A percentile compares a stretch with the other conserved stretches of the same genome.
phyloP scores from a whole-genome alignment of 1,140 invertebrate genomes.

The Daktulosphaira vitifoliae region DNA sequence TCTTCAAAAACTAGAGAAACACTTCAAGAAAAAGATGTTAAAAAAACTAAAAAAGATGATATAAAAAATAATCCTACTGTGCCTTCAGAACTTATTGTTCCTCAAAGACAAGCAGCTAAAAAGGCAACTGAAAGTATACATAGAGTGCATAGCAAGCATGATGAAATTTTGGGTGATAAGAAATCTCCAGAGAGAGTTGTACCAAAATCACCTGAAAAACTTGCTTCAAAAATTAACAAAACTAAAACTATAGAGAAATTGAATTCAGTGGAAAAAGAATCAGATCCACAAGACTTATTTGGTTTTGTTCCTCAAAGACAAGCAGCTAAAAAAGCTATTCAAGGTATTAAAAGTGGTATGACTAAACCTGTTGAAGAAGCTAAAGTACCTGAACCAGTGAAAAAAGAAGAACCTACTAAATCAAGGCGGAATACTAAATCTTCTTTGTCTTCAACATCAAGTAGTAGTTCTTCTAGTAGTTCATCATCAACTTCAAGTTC shows the following conservation, averaged over 20 bases:
- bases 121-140: conserved; percentile 65
- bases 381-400: conserved; percentile 38
- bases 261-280: conserved; percentile 56
- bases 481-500: conserved; percentile 43
- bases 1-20: conserved; percentile 42
- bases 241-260: conserved; percentile 44
- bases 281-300: conserved; percentile 58
- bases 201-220: conserved; percentile 35
- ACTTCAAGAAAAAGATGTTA: conserved; percentile 44
- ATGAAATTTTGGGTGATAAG: conserved; percentile 40
- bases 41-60: conserved; percentile 52
- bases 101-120: conserved; percentile 71
- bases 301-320: conserved; percentile 80
- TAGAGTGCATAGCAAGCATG: conserved; percentile 40
- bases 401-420: conserved; percentile 25
- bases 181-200: conserved; percentile 40
- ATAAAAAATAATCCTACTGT: conserved; percentile 51
- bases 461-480: conserved; percentile 40
- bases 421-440: conserved; percentile 39
- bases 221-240: conserved; percentile 34
- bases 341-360: conserved; percentile 71
- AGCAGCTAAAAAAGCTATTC: conserved; percentile 73
- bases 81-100: conserved; percentile 75
- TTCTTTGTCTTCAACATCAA: conserved; percentile 41
- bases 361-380: conserved; percentile 42